Base-by-base conservation (phyloP, 2,113 vertebrate genomes). In the Formicarius rufipectus region DNA sequence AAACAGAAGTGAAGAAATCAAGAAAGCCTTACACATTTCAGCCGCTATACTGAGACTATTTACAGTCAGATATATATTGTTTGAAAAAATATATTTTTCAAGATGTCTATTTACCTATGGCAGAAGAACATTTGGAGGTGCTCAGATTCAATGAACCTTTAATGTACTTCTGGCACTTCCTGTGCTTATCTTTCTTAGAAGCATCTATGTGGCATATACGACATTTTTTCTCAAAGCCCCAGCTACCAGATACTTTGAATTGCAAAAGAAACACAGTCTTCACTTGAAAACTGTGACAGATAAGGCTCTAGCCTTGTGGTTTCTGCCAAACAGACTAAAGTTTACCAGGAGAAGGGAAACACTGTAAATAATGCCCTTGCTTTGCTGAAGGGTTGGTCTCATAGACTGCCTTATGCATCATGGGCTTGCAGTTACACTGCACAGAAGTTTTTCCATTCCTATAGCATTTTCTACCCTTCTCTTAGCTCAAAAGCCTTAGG, bases 101-200 rank as follows among this genome's bases (percentile, higher is more conserved):
- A 19, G 6, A 58, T 19, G 22, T 42, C 12, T 79, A 9, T 40
- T 68, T 78, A 6, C 2, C 8, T 67, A 28, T 33, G 20, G 21
- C 40, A 50, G 15, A 62, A 86, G n/a, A 84, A 71, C 25, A 39
- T 33, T 59, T 55, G 22, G 11, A 53, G 3, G 14, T 35, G 5
- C 10, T 71, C 14, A 19, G 8, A 74, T 86, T 76, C 62, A 60
- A 45, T 30, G 8, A 13, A 79, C 20, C 2, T 62, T 67, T 45
- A 40, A 53, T 0, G 1, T 62, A 10, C 11, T 76, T 89, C 21
- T 30, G 16, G 47, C 0, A 0, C 7, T 52, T 83, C 21, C 9
- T 31, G 3, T 31, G 7, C 39, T 92, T 64, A 40, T n/a, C 12
- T 64, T 83, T 63, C 67, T 64, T 5, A 6, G 33, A 59, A 47